These are phyloP conservation scores for Microctenopoma steveboyesi DNA, from an alignment of 2,797 vertebrate genomes.

Conservation along the genomic window DNA sequence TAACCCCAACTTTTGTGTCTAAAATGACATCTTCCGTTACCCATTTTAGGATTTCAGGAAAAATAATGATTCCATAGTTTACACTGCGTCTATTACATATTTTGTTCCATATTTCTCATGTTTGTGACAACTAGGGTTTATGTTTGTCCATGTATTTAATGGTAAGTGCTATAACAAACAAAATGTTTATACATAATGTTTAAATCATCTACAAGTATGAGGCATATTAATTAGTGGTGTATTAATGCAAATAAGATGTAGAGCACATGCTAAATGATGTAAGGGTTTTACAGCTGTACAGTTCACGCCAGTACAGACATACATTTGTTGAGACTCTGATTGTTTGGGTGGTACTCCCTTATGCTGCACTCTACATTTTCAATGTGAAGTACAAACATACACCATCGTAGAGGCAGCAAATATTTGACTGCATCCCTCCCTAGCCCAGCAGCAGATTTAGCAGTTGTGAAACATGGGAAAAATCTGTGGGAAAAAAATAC, in stretches of 20 bases:
- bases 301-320: neutral
- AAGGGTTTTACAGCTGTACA: neutral
- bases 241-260: neutral
- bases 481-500: neutral
- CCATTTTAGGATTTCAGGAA: neutral
- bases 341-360: neutral
- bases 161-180: no score
- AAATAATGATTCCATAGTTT: no score
- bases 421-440: neutral
- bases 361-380: neutral
- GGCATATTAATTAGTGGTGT: neutral
- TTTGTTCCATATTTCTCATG: no score
- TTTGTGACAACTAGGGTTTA: no score
- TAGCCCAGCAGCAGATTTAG: neutral
- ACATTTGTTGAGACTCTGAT: conserved; percentile 4
- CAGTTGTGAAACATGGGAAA: neutral
- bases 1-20: neutral
- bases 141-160: neutral
- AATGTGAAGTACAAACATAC: neutral
- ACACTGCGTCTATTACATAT: no score
- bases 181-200: no score
- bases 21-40: neutral
- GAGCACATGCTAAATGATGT: neutral
- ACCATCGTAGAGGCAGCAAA: neutral
- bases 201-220: neutral